Conservation (phyloP, 2,797 vertebrate species). For the Bucorvus abyssinicus region DNA sequence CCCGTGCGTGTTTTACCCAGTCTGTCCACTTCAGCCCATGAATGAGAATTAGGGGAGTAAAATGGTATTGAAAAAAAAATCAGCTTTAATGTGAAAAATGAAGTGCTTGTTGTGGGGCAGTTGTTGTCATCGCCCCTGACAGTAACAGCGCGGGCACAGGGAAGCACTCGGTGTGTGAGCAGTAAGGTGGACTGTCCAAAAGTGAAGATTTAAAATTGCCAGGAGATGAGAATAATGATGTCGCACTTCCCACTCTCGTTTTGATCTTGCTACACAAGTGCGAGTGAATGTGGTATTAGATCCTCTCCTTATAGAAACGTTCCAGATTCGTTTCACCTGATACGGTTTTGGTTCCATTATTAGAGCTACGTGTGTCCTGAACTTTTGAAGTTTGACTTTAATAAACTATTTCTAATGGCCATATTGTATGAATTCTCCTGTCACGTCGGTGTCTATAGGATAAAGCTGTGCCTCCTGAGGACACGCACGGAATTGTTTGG, state of each 20-base stretch:
- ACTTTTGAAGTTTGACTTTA: neutral
- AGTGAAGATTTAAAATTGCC: neutral
- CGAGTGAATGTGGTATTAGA: conserved; percentile 1
- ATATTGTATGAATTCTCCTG: neutral
- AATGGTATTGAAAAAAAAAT: neutral
- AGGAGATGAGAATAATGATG: neutral
- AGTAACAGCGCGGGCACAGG: neutral
- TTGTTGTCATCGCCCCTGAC: neutral
- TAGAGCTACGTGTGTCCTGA: neutral
- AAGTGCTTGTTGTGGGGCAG: neutral
- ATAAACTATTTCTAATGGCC: neutral
- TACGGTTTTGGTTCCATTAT: neutral
- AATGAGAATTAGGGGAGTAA: neutral
- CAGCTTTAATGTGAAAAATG: neutral
- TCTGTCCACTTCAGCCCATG: neutral
- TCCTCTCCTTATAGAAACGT: neutral
- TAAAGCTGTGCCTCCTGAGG: neutral
- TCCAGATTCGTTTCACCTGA: neutral
- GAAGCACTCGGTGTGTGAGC: neutral
- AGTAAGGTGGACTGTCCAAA: neutral
- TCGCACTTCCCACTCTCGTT: neutral
- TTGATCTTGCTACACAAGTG: neutral
- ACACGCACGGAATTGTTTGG: too few relatives aligned
- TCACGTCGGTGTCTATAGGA: neutral
- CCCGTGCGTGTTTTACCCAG: too few relatives aligned